A percentile compares a stretch with the other conserved stretches of the same genome.
These are phyloP conservation scores for Jordanella pulchra DNA, from an alignment of 2,797 vertebrate genomes.

Conservation along the genomic window DNA sequence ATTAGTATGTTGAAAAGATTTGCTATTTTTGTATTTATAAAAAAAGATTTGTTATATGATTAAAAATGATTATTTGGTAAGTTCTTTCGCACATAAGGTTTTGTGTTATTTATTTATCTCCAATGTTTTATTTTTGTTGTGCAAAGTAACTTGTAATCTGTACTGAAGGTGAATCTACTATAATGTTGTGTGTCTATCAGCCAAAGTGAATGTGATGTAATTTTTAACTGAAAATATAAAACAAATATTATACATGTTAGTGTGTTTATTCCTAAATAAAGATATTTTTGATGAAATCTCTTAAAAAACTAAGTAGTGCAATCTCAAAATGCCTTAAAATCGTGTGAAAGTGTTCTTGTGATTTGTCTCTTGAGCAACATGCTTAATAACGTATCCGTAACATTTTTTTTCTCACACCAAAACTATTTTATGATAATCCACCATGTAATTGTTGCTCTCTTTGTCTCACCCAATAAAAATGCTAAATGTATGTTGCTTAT, in stretches of 20 bases:
- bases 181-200: constrained; percentile 23
- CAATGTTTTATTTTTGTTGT: constrained; percentile 12
- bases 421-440: not conserved
- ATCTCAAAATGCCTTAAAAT: not conserved
- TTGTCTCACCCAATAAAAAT: no score
- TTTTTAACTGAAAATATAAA: constrained; percentile 2
- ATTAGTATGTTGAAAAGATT: constrained; percentile 12
- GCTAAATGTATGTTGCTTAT: not conserved
- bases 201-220: constrained; percentile 46
- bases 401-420: not conserved
- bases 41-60: constrained; percentile 18
- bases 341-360: not conserved
- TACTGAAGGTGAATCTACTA: constrained; percentile 5
- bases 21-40: constrained; percentile 55
- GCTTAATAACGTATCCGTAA: not conserved
- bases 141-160: constrained; percentile 11
- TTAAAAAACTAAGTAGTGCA: not conserved
- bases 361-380: not conserved
- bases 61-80: constrained; percentile 10
- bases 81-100: constrained; percentile 10
- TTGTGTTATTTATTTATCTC: not conserved
- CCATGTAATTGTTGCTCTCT: not conserved
- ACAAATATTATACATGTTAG: constrained; percentile 22
- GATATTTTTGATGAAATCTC: constrained; percentile 45
- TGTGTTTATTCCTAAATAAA: constrained; percentile 44